Evolutionary conservation across 2,113 vertebrate species (phyloP).

Genomic region (Oreochromis spilurus): DNA sequence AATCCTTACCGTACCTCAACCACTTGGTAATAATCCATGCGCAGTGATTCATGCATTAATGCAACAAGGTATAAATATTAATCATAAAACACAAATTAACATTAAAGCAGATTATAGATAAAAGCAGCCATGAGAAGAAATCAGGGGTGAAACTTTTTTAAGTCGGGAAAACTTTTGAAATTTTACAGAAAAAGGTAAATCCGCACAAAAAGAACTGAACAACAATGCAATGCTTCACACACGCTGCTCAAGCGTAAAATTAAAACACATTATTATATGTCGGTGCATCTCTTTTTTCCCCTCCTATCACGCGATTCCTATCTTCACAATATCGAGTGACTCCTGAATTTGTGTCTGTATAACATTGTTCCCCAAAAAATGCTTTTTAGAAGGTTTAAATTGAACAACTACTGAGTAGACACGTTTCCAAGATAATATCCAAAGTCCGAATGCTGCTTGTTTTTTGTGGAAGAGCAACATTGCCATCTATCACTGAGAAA

Average conservation of each 20-base stretch:
- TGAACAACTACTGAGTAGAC: conserved; percentile 30
- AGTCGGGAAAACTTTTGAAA: background rate
- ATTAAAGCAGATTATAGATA: background rate
- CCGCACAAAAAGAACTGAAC: background rate
- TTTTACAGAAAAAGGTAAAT: background rate
- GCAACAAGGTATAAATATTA: background rate
- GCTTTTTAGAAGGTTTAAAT: conserved; percentile 18
- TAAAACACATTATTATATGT: background rate
- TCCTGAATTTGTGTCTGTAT: conserved; percentile 20
- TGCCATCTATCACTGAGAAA: conserved; percentile 83
- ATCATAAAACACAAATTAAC: background rate
- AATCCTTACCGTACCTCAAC: background rate
- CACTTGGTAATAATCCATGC: background rate
- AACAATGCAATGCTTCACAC: background rate
- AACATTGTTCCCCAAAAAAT: conserved; percentile 18
- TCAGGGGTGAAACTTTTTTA: background rate
- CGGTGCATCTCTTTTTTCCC: background rate
- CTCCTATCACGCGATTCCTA: background rate
- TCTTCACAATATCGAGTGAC: background rate
- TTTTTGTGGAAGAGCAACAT: conserved; percentile 79
- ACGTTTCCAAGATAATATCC: background rate
- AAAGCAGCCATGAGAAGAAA: background rate
- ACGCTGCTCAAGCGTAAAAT: background rate
- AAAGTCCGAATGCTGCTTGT: background rate
- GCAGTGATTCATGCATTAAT: background rate